Percentiles rank a stretch among this genome's conserved stretches.
Evolutionary conservation across 2,113 vertebrate genomes (phyloP).

Genomic region (Serilophus lunatus): DNA sequence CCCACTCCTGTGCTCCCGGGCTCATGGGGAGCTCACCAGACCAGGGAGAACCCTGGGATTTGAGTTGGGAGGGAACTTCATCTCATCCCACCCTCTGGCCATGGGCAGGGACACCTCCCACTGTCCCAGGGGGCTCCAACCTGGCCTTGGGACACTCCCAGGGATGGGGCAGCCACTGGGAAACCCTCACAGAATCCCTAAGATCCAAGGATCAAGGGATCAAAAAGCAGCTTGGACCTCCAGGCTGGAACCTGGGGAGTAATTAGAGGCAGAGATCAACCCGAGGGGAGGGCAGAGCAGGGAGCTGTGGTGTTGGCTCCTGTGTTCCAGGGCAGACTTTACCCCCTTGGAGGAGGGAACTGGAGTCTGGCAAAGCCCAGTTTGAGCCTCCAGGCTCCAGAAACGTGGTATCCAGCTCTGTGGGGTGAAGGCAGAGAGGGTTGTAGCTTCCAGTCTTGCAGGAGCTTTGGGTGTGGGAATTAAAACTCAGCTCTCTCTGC

Average conservation of each 20-base stretch:
- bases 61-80: neutral
- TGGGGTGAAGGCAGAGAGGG: rapidly evolving
- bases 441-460: neutral
- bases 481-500: neutral
- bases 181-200: neutral
- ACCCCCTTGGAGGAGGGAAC: neutral
- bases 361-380: neutral
- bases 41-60: neutral
- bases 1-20: neutral
- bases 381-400: neutral
- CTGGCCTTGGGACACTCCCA: neutral
- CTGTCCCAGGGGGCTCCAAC: rapidly evolving
- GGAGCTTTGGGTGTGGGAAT: neutral
- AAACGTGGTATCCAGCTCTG: rapidly evolving
- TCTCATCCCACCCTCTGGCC: neutral
- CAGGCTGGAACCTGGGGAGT: neutral
- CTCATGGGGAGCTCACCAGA: rapidly evolving
- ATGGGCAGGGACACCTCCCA: neutral
- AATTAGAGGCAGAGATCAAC: neutral
- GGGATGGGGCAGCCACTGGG: neutral
- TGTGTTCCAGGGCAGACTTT: neutral
- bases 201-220: neutral
- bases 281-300: neutral
- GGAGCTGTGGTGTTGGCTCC: neutral
- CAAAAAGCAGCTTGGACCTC: neutral